Evolutionary conservation across 2,797 vertebrate genomes (phyloP).

Genomic region (Sebastes diploproa): DNA sequence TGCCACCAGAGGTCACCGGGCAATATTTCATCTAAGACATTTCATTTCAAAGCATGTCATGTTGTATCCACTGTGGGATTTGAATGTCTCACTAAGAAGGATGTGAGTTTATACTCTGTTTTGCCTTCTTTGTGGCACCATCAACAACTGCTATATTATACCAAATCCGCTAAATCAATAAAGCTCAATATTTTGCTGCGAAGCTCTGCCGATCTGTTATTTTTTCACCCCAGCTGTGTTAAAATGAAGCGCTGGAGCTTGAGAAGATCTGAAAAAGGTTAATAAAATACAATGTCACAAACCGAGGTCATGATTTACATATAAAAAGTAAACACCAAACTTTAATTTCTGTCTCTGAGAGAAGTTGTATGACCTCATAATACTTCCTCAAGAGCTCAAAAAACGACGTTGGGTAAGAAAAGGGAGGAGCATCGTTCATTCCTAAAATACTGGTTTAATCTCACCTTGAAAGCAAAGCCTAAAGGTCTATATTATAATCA

Average conservation of each 20-base stretch:
- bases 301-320: constrained; percentile 40
- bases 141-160: background rate
- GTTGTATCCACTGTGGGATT: constrained; percentile 4
- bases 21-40: constrained; percentile 27
- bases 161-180: constrained; percentile 1
- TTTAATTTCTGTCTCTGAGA: constrained; percentile 39
- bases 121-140: background rate
- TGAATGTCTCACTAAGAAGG: constrained; percentile 2
- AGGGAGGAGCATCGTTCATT: constrained; percentile 53
- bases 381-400: constrained; percentile 39
- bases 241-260: background rate
- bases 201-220: background rate
- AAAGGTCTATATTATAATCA: constrained; percentile 72
- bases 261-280: constrained; percentile 9
- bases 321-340: constrained; percentile 45
- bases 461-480: constrained; percentile 63
- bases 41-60: constrained; percentile 39
- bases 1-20: constrained; percentile 39
- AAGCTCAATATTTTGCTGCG: background rate
- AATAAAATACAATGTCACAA: constrained; percentile 23
- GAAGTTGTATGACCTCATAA: constrained; percentile 42
- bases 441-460: constrained; percentile 74
- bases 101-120: background rate
- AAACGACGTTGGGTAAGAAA: constrained; percentile 30
- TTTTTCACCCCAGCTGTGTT: background rate